Conservation (phyloP, 2,888 invertebrate species). For the Brenthis daphne region DNA sequence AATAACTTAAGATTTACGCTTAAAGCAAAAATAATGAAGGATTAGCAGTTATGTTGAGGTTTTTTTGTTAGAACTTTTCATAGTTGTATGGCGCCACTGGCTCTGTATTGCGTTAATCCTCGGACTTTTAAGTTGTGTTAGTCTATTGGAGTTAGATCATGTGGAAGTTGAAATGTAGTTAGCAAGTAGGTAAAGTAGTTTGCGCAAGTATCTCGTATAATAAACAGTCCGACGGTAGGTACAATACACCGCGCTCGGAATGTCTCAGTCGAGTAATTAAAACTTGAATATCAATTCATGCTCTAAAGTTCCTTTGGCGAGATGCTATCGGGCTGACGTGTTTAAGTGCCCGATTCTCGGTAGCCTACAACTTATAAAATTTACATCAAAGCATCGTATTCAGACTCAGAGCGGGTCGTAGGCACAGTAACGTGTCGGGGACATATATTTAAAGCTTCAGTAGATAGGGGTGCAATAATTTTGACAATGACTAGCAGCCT, state of each 20-base stretch:
- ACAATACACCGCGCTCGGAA: constrained; percentile 47
- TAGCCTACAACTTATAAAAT: constrained; percentile 55
- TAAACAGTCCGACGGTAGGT: constrained; percentile 51
- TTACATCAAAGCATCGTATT: constrained; percentile 52
- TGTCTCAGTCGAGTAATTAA: constrained; percentile 42
- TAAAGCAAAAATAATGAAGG: constrained; percentile 75
- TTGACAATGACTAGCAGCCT: constrained; percentile 83
- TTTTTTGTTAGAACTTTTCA: constrained; percentile 59
- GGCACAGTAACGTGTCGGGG: constrained; percentile 75
- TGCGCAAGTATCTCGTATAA: constrained; percentile 64
- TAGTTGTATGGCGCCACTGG: constrained; percentile 69
- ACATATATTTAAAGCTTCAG: constrained; percentile 82
- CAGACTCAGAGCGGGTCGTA: constrained; percentile 64
- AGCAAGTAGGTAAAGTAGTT: constrained; percentile 58
- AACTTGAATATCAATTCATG: constrained; percentile 38
- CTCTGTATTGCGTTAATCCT: constrained; percentile 69
- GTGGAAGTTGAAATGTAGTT: constrained; percentile 60
- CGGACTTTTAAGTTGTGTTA: constrained; percentile 54
- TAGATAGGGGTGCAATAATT: constrained; percentile 83
- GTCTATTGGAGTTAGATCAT: constrained; percentile 68
- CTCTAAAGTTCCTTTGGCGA: constrained; percentile 36
- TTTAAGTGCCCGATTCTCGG: constrained; percentile 39
- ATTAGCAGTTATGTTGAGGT: constrained; percentile 67
- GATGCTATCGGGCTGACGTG: constrained; percentile 37
- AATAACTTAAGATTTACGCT: constrained; percentile 78